Base-by-base conservation (phyloP, 1,140 invertebrate species). In the Chionoecetes opilio region DNA sequence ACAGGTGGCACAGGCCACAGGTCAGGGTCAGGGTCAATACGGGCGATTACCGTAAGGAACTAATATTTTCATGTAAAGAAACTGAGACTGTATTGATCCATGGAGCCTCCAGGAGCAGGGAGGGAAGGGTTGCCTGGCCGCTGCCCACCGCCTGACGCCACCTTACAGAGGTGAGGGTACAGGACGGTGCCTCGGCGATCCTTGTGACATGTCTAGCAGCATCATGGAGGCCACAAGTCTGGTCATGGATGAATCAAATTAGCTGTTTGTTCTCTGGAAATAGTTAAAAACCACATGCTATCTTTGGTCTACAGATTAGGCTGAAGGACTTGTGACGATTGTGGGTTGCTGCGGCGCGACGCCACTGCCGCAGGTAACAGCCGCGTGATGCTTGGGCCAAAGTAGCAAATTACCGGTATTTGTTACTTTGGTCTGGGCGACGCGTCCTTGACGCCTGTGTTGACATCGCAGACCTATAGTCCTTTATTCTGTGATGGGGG, bases 51-150 rank as follows among this genome's bases (percentile, higher is more conserved):
- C n/a, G 63, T 75, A 75, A 75, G n/a, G n/a, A n/a, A n/a, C n/a
- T n/a, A 75, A n/a, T 0, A n/a, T 2, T n/a, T 75, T 75, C 6
- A 75, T 75, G 6, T 75, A 1, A 8, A 75, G 63, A 75, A 75
- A 75, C 63, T 26, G 63, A n/a, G 63, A 75, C 63, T 75, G 63
- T 75, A 75, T 75, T 75, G 63, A 75, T 75, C 63, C 9, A 75
- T 5, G 21, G 63, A 75, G 63, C 21, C 11, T n/a, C 63, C 63
- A n/a, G 26, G 63, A n/a, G 11, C 21, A 5, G 63, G 63, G 21
- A n/a, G 41, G 5, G 14, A 75, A 26, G n/a, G 21, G 63, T n/a
- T n/a, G 63, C 9, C 63, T n/a, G 11, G 21, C 63, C 11, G 63
- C 63, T 6, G n/a, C 11, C 11, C 63, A 75, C 63, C 63, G 63